Conservation (phyloP, 1,140 invertebrate species). For the Neodiprion virginianus region DNA sequence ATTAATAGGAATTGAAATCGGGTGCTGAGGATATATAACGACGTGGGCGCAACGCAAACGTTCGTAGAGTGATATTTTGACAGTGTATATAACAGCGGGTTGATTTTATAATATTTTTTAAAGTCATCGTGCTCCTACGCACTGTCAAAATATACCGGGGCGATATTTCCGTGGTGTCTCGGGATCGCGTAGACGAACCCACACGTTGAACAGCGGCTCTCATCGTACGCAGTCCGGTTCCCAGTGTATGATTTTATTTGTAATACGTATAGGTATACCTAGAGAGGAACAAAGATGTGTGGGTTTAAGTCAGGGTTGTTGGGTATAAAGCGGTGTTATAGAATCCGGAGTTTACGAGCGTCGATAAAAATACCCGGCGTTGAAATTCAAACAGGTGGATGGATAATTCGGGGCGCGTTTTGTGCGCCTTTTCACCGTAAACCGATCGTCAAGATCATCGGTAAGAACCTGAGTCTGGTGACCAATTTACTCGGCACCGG, state of each 20-base stretch:
- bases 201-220: too few relatives aligned
- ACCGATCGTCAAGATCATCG: background rate
- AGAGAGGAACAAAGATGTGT: too few relatives aligned
- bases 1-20: too few relatives aligned
- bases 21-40: too few relatives aligned
- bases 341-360: background rate
- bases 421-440: background rate
- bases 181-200: too few relatives aligned
- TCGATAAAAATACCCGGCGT: background rate
- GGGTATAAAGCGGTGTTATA: background rate
- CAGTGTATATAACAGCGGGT: background rate
- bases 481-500: too few relatives aligned
- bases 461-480: too few relatives aligned
- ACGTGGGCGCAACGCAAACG: background rate
- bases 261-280: too few relatives aligned
- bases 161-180: too few relatives aligned
- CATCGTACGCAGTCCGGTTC: too few relatives aligned
- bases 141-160: background rate
- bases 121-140: background rate
- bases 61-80: background rate
- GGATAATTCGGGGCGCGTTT: background rate
- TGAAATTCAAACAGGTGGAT: background rate
- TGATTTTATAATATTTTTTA: constrained; percentile 6
- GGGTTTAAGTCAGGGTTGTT: too few relatives aligned
- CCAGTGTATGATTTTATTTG: too few relatives aligned